These are phyloP conservation scores for Otis tarda DNA, from an alignment of 2,113 vertebrate genomes.

Conservation along the genomic window DNA sequence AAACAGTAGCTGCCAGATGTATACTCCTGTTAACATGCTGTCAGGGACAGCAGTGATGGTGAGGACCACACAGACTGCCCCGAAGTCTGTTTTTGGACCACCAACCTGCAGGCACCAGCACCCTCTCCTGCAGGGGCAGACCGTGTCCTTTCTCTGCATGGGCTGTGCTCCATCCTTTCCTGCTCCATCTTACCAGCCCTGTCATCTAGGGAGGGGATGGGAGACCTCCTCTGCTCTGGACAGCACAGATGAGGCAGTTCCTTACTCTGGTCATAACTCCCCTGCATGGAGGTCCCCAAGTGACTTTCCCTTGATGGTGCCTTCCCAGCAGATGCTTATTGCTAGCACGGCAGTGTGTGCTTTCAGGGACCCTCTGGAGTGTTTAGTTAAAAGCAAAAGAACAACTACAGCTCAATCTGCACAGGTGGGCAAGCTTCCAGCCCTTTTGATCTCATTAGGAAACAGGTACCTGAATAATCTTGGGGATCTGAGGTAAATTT, in stretches of 20 bases:
- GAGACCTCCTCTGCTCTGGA: neutral
- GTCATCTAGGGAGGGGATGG: neutral
- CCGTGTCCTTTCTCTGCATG: fast-evolving
- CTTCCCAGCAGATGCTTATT: neutral
- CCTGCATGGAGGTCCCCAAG: neutral
- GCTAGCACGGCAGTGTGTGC: neutral
- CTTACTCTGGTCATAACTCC: neutral
- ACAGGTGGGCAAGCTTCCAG: neutral
- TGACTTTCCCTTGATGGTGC: neutral
- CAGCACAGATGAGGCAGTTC: neutral
- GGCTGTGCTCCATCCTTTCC: neutral
- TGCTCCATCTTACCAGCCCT: neutral
- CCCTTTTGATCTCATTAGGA: neutral
- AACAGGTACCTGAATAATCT: neutral
- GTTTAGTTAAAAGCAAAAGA: neutral
- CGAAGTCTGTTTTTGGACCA: neutral
- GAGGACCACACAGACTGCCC: neutral
- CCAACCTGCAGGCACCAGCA: fast-evolving
- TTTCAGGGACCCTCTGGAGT: neutral
- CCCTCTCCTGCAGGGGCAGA: fast-evolving
- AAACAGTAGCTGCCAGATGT: neutral
- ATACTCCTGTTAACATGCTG: too few species aligned
- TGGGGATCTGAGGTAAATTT: neutral
- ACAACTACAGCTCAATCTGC: neutral
- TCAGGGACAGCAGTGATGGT: neutral